Evolutionary conservation across 2,113 vertebrate species (phyloP).

Genomic region (Larimichthys crocea): DNA sequence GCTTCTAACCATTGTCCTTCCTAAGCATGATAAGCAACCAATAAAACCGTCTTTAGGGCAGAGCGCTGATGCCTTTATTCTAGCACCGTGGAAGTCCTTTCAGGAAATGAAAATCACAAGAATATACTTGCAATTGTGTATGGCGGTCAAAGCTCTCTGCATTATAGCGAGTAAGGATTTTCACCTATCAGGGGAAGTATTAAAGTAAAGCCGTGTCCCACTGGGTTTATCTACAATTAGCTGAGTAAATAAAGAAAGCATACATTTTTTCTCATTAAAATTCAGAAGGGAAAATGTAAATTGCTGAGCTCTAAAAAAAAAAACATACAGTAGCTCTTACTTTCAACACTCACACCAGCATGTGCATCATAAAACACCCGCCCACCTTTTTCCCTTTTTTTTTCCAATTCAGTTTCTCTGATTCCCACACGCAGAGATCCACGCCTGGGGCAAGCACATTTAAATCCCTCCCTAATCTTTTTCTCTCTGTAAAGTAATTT

Average conservation of each 20-base stretch:
- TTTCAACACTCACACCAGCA: constrained; percentile 14
- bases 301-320: constrained; percentile 24
- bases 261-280: constrained; percentile 34
- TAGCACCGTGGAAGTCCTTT: neutral
- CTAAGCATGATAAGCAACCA: neutral
- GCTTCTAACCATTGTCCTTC: neutral
- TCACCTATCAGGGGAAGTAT: neutral
- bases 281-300: constrained; percentile 24
- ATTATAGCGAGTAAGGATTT: neutral
- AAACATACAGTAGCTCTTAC: neutral
- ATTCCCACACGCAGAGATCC: constrained; percentile 49
- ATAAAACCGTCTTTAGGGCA: neutral
- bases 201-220: neutral
- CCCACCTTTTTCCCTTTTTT: constrained; percentile 6
- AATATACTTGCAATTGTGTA: neutral
- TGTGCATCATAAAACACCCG: constrained; percentile 9
- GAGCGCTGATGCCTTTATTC: neutral
- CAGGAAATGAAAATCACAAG: constrained; percentile 6
- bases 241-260: constrained; percentile 33
- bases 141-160: constrained; percentile 6
- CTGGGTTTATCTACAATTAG: constrained; percentile 13
- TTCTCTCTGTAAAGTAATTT: constrained; percentile 53
- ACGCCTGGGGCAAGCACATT: constrained; percentile 46
- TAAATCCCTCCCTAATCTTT: constrained; percentile 61
- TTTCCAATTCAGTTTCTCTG: neutral